Evolutionary conservation across 2,888 invertebrate genomes (phyloP), one percentile per base, ranked within the genome.

Genomic region (Operophtera brumata): DNA sequence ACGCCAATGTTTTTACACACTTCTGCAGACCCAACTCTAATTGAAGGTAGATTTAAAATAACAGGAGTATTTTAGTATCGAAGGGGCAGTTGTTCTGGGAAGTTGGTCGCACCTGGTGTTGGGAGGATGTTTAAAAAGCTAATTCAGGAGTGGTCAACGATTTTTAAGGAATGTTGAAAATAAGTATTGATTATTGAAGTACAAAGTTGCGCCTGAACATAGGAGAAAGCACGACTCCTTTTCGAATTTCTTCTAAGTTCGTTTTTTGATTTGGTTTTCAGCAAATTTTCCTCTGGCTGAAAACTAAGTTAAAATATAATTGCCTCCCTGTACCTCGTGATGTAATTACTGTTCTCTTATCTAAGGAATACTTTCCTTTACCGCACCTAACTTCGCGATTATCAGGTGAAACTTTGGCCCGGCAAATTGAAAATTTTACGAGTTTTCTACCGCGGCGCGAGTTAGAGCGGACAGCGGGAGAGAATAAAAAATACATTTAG

Each of bases 361-460:
- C 86, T 75, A 41, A 40, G 61, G 56, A 71, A 73, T 76, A 82
- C 77, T 82, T 79, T 80, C 70, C 71, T 72, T 73, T 71, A 72
- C 74, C 74, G 75, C 78, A 80, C 81, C 84, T 80, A 83, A 83
- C 81, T 82, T 79, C 70, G 81, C 80, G 79, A 80, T 86, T 87
- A 89, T 87, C 89, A 89, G 88, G 89, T 89, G 66, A 85, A 87
- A 89, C 77, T 88, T 87, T 77, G 53, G 66, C 68, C 43, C 64
- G 65, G 84, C 80, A 83, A 89, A 89, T 88, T 89, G 87, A 87
- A 89, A 88, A 86, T 88, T 88, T 85, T 83, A 85, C 83, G 84
- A 82, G 78, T 59, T 66, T 56, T 57, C 3, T n/a, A 13, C 32
- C 8, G 5, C 1, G 59, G 67, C 41, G 3, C 0, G 26, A 54